Evolutionary conservation across 1,140 invertebrate species (phyloP).

Genomic region (Drosophila insularis): DNA sequence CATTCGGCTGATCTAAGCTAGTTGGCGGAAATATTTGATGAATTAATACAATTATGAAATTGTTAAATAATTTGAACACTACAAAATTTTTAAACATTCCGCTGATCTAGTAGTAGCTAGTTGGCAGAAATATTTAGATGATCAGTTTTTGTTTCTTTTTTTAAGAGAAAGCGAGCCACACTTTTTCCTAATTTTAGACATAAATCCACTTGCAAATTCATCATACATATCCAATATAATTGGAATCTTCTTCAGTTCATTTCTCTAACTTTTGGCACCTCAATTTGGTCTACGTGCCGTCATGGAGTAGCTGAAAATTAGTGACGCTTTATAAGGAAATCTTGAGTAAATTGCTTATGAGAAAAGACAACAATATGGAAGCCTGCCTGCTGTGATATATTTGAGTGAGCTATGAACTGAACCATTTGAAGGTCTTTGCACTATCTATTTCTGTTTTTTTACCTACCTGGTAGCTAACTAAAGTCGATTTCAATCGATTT

Average conservation of each 20-base stretch:
- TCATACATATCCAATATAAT: neutral
- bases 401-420: conserved; percentile 37
- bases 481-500: neutral
- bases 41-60: no score
- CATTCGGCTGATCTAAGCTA: no score
- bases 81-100: no score
- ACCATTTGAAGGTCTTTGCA: conserved; percentile 10
- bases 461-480: neutral
- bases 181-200: no score
- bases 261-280: conserved; percentile 17
- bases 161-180: no score
- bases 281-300: conserved; percentile 55
- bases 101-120: no score
- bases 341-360: conserved; percentile 1
- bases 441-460: neutral
- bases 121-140: no score
- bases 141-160: no score
- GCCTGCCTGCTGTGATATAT: conserved; percentile 39
- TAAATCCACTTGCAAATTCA: no score
- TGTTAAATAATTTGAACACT: no score
- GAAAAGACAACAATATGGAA: conserved; percentile 6
- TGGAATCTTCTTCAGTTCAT: neutral
- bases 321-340: conserved; percentile 38
- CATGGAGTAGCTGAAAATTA: conserved; percentile 65
- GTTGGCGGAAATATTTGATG: no score